Evolutionary conservation across 2,888 invertebrate genomes (phyloP).

Genomic region (Dynastes maya): DNA sequence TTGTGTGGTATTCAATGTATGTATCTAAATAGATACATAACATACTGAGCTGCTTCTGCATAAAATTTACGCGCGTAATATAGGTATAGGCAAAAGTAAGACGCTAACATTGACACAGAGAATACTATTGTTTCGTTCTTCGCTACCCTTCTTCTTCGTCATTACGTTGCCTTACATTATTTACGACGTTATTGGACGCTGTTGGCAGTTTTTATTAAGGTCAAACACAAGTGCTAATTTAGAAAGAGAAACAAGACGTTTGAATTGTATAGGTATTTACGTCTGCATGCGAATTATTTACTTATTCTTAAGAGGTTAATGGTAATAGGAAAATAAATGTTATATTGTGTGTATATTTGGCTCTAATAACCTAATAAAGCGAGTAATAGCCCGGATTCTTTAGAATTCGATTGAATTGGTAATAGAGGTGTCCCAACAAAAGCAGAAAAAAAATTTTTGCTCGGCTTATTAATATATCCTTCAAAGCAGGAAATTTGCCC

Average conservation of each 20-base stretch:
- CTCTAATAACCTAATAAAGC: background rate
- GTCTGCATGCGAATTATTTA: background rate
- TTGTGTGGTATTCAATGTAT: background rate
- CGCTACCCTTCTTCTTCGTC: slow-evolving; percentile 8
- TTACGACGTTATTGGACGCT: slow-evolving; percentile 3
- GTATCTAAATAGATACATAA: background rate
- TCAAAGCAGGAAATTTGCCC: too few relatives aligned
- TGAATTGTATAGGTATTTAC: background rate
- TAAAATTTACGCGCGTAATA: too few relatives aligned
- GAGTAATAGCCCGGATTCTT: too few relatives aligned
- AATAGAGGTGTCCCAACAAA: too few relatives aligned
- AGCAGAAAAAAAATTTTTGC: too few relatives aligned
- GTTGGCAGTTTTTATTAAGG: slow-evolving; percentile 39
- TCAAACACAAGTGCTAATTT: slow-evolving; percentile 39
- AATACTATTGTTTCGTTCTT: slow-evolving; percentile 15
- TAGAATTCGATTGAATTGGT: too few relatives aligned
- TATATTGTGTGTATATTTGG: background rate
- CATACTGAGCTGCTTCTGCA: background rate
- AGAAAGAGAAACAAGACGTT: slow-evolving; percentile 33
- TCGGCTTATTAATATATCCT: too few relatives aligned
- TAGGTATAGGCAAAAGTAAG: background rate
- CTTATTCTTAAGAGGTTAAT: background rate
- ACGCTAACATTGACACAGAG: slow-evolving; percentile 33
- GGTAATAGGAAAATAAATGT: background rate
- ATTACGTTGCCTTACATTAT: too few relatives aligned